A percentile compares a stretch with the other conserved stretches of the same genome.
Conservation (phyloP, 1,140 invertebrate species). For the Drosophila tani region DNA sequence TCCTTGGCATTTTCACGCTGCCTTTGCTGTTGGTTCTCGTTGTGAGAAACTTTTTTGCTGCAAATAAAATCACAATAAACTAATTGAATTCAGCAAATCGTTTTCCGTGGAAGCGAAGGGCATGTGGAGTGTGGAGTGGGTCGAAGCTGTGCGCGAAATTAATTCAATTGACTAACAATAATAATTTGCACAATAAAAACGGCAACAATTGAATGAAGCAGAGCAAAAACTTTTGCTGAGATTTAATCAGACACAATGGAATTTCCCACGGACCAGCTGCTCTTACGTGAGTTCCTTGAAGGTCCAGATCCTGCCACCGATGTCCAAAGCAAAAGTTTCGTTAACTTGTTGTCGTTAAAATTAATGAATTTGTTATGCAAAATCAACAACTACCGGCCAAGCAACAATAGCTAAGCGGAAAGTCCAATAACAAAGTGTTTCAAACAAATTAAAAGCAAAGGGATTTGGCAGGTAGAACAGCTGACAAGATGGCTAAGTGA, state of each 20-base stretch:
- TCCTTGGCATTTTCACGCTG: conserved; percentile 46
- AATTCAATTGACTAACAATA: conserved; percentile 82
- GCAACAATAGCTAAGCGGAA: conserved; percentile 29
- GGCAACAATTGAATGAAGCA: conserved; percentile 66
- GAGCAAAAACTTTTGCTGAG: conserved; percentile 65
- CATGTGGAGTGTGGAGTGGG: conserved; percentile 14
- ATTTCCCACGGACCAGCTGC: conserved; percentile 8
- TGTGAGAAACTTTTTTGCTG: conserved; percentile 37
- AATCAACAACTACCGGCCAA: conserved; percentile 64
- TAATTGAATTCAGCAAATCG: conserved; percentile 82
- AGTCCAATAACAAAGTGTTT: conserved; percentile 35
- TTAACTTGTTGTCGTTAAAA: conserved; percentile 56
- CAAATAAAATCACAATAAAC: conserved; percentile 75
- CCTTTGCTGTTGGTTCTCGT: background rate
- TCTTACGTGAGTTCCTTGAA: conserved; percentile 30
- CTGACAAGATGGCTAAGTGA: background rate
- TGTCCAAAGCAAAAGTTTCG: conserved; percentile 62
- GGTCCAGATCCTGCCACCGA: conserved; percentile 26
- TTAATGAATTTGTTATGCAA: conserved; percentile 83
- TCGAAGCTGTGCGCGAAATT: conserved; percentile 58
- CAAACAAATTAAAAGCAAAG: conserved; percentile 58
- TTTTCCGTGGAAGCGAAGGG: conserved; percentile 24
- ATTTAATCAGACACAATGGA: conserved; percentile 67
- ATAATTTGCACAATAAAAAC: conserved; percentile 83
- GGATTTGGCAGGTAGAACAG: conserved; percentile 30